A percentile compares a stretch with the other conserved stretches of the same genome.
Evolutionary conservation across 2,797 vertebrate genomes (phyloP).

Genomic region (Echeneis naucrates): DNA sequence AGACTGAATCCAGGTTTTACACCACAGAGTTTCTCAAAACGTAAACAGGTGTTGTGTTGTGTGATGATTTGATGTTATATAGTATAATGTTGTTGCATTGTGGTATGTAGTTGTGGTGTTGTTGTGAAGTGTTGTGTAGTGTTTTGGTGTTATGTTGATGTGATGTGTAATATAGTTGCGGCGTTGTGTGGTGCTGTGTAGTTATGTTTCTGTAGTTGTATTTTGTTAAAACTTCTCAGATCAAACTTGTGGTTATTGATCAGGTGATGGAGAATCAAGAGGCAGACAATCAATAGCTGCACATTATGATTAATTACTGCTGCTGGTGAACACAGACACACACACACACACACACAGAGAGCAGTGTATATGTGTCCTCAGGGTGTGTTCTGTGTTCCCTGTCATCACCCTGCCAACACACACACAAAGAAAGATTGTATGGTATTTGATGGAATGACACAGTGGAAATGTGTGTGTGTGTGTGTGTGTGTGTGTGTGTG

Average conservation of each 20-base stretch:
- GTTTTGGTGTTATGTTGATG: background rate
- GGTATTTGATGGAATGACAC: conserved; percentile 41
- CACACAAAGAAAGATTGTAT: conserved; percentile 4
- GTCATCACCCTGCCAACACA: conserved; percentile 47
- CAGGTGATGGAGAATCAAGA: conserved; percentile 57
- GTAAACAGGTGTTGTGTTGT: background rate
- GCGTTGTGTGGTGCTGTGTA: too few species aligned
- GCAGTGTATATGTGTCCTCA: conserved; percentile 21
- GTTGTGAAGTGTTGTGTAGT: background rate
- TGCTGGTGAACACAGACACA: conserved; percentile 20
- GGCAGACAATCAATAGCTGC: conserved; percentile 61
- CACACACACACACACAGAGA: conserved; percentile 26
- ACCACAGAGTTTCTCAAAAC: background rate
- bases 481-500: conserved; percentile 23
- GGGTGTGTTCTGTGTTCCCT: conserved; percentile 56
- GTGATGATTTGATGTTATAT: too few species aligned
- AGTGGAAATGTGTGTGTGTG: conserved; percentile 11
- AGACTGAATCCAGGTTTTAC: background rate
- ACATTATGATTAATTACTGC: conserved; percentile 75
- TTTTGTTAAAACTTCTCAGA: conserved; percentile 39
- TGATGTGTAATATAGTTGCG: background rate
- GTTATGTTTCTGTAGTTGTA: background rate
- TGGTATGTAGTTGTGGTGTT: too few species aligned
- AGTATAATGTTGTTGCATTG: too few species aligned
- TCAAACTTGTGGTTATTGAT: conserved; percentile 56